These are phyloP conservation scores for Rhopalosiphum nymphaeae DNA, from an alignment of 2,888 invertebrate genomes.

Conservation along the genomic window DNA sequence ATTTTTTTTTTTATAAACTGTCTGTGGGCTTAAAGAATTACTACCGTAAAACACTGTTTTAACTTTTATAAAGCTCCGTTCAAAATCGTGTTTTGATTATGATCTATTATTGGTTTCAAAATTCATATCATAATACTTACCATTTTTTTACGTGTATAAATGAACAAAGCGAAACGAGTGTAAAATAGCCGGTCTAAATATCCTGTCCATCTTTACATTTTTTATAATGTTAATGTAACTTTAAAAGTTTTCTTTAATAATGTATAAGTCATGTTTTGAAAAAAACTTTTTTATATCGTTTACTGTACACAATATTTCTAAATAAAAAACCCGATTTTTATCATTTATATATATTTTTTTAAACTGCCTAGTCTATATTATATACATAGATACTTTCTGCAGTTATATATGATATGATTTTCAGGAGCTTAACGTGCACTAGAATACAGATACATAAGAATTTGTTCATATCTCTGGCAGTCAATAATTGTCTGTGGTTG, in stretches of 20 bases:
- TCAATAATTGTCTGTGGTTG: conserved; percentile 83
- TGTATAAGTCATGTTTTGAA: background rate
- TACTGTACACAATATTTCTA: background rate
- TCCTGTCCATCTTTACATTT: background rate
- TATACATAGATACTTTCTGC: background rate
- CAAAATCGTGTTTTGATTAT: background rate
- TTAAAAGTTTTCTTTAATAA: background rate
- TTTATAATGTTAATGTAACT: too few species aligned
- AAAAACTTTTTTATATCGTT: background rate
- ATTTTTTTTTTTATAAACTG: background rate
- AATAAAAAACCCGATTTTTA: background rate
- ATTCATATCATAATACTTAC: background rate
- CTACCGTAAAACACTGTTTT: background rate
- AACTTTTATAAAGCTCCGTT: background rate
- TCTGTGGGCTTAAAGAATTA: background rate
- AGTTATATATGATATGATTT: conserved; percentile 38
- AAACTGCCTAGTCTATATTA: background rate
- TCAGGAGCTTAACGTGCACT: conserved; percentile 79
- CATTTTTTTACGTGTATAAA: background rate
- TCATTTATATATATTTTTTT: background rate
- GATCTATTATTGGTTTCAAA: background rate
- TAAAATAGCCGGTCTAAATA: background rate
- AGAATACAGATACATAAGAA: conserved; percentile 84
- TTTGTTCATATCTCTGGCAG: conserved; percentile 80
- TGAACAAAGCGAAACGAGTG: background rate